Base-by-base conservation (phyloP, 30 jellyfish, hydroid and myxozoan species). In the Cassiopea xamachana region DNA sequence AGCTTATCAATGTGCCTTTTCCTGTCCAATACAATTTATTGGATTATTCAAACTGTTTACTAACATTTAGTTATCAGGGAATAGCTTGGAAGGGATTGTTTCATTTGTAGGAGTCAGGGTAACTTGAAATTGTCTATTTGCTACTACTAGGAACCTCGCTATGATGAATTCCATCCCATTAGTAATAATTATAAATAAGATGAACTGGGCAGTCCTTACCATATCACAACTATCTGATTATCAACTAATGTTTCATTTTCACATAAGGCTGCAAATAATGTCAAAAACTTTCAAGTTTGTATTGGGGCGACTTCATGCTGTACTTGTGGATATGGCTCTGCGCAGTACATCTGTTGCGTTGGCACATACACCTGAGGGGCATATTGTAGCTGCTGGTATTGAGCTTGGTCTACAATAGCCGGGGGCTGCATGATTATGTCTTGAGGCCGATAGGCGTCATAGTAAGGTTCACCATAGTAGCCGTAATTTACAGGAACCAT, bases 371-470 rank as follows among this genome's bases (percentile, higher is more conserved):
- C 19, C 60, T 60, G 87, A 1, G 48, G 60, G 13, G n/a, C 48
- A 12, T 48, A 55, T 74, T 73, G 92, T 85, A 7, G 1, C 69
- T 2, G 69, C 60, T 83, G 92, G n/a, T 49, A 46, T 50, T 83
- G 85, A 48, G 48, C 18, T 45, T 43, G 51, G 78, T 50, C 80
- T 14, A 55, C 58, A 50, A 77, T 75, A 15, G n/a, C 60, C 3
- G 1, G 87, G 48, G 74, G 93, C 45, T 62, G 76, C 82, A 74
- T 48, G 82, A 85, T 7, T 2, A 19, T 47, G 59, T 85, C 93
- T 45, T 85, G 78, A n/a, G 81, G 87, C 1, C 87, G 73, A 46
- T 27, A 76, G n/a, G 46, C 81, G 44, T 85, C 93, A 83, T 73
- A 85, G 62, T 85, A 85, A 6, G 87, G 87, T 1, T 73, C 93